Evolutionary conservation across 2,113 vertebrate species (phyloP).

Genomic region (Arenaria interpres): DNA sequence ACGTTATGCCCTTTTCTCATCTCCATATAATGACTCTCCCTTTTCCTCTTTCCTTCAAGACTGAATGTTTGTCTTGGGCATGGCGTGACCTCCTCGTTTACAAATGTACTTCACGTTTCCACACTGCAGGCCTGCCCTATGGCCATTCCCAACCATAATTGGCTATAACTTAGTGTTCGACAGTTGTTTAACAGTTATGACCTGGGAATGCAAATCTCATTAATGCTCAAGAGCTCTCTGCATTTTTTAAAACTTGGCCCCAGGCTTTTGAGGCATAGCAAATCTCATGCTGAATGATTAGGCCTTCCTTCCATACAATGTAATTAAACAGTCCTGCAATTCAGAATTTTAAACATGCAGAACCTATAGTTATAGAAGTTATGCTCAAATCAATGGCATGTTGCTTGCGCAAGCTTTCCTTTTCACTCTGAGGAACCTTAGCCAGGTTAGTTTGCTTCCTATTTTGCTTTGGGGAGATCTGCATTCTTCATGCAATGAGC

Average conservation of each 20-base stretch:
- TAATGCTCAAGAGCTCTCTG: neutral
- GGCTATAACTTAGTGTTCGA: neutral
- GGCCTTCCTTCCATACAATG: neutral
- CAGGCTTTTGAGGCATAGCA: neutral
- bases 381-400: neutral
- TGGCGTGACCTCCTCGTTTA: neutral
- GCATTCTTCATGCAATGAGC: neutral
- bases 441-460: neutral
- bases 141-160: neutral
- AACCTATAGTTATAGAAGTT: neutral
- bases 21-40: neutral
- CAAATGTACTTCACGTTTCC: neutral
- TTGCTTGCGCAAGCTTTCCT: neutral
- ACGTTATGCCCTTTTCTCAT: neutral
- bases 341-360: neutral
- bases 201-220: neutral
- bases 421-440: neutral
- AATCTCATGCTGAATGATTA: neutral
- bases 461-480: neutral
- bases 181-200: neutral
- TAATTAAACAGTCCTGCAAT: neutral
- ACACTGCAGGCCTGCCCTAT: neutral
- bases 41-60: slow-evolving; percentile 1
- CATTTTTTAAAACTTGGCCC: neutral
- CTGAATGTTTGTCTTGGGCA: neutral